Evolutionary conservation across 2,113 vertebrate species (phyloP).

Genomic region (Hoplias malabaricus): DNA sequence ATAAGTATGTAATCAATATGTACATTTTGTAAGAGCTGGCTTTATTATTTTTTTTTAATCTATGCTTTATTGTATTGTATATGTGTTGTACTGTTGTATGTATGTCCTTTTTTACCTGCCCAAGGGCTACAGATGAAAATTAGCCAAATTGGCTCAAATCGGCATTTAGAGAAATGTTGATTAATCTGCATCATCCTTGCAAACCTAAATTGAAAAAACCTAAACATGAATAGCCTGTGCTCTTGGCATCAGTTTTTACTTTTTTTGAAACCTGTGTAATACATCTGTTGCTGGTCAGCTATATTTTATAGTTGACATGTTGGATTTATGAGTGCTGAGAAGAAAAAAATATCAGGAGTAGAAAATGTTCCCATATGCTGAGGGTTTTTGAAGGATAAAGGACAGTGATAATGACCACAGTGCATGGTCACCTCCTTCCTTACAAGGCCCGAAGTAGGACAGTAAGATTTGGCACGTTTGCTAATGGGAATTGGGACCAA

Average conservation of each 20-base stretch:
- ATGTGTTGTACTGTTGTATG: too few relatives aligned
- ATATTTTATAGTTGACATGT: slow-evolving; percentile 76
- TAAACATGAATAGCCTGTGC: neutral
- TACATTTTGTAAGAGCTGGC: too few relatives aligned
- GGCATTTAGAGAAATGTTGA: too few relatives aligned
- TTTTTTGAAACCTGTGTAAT: slow-evolving; percentile 50
- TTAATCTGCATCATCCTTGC: too few relatives aligned
- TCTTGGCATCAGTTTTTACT: neutral
- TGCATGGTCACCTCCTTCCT: slow-evolving; percentile 65
- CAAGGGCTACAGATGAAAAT: too few relatives aligned
- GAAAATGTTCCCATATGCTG: slow-evolving; percentile 78
- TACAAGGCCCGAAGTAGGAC: slow-evolving; percentile 44
- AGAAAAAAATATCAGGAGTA: slow-evolving; percentile 56
- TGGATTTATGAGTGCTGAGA: slow-evolving; percentile 72
- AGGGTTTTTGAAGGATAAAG: slow-evolving; percentile 69
- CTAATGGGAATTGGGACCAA: slow-evolving; percentile 58
- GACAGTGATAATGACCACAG: slow-evolving; percentile 71
- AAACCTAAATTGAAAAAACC: too few relatives aligned
- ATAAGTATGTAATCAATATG: too few relatives aligned
- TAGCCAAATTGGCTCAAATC: too few relatives aligned
- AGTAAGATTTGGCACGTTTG: slow-evolving; percentile 65
- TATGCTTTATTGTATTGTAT: too few relatives aligned
- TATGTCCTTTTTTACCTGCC: too few relatives aligned
- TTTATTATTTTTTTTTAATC: too few relatives aligned
- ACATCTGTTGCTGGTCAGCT: slow-evolving; percentile 75